Evolutionary conservation across 2,113 vertebrate genomes (phyloP).

Genomic region (Apistogramma diplotaenia): DNA sequence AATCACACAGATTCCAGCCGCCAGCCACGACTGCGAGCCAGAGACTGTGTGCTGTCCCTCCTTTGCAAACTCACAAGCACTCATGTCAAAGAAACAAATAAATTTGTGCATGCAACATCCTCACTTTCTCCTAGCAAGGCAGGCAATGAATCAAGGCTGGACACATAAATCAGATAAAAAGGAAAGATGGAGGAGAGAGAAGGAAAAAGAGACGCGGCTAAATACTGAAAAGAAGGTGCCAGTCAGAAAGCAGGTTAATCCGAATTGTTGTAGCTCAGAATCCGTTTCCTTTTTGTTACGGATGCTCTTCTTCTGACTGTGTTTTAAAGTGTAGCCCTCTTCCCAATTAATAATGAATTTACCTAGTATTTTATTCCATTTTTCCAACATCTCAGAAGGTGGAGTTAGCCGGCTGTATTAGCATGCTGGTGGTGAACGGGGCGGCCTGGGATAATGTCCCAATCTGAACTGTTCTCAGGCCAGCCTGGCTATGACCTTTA

Average conservation of each 20-base stretch:
- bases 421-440: background rate
- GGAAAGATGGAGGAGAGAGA: background rate
- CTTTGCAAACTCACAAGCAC: too few relatives aligned
- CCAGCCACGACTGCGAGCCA: too few relatives aligned
- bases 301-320: background rate
- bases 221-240: background rate
- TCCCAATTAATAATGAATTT: background rate
- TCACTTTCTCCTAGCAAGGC: background rate
- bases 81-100: background rate
- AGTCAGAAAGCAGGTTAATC: background rate
- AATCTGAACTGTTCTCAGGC: background rate
- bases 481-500: slow-evolving; percentile 25
- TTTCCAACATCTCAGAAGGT: too few relatives aligned
- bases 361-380: too few relatives aligned
- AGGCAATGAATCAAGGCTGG: background rate
- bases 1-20: too few relatives aligned
- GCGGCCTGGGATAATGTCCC: background rate
- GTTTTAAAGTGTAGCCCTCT: background rate
- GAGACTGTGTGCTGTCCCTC: too few relatives aligned
- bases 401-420: background rate
- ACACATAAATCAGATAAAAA: too few relatives aligned
- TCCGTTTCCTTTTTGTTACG: background rate
- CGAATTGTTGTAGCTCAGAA: background rate
- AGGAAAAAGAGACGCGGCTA: background rate
- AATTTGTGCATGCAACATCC: background rate